Percentiles rank a stretch among this genome's conserved stretches.
Evolutionary conservation across 2,888 invertebrate genomes (phyloP).

Genomic region (Drosophila subsilvestris): DNA sequence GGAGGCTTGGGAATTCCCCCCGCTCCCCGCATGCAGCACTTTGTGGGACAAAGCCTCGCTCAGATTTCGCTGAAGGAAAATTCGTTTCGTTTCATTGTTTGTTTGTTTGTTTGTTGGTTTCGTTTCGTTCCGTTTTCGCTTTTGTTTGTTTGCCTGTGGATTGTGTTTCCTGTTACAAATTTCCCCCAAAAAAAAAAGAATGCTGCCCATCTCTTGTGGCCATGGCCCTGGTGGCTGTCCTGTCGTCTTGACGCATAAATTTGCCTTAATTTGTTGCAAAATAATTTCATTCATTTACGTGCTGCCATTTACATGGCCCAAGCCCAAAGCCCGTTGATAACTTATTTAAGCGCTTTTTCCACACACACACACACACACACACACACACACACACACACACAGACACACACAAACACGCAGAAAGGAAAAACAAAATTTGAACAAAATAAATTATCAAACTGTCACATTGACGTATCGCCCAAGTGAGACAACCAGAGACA

Average conservation of each 20-base stretch:
- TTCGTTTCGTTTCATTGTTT: conserved; percentile 56
- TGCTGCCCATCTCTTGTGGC: background rate
- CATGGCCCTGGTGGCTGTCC: conserved; percentile 7
- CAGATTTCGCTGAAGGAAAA: conserved; percentile 66
- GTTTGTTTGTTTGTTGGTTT: conserved; percentile 44
- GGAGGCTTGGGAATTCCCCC: conserved; percentile 16
- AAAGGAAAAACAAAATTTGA: conserved; percentile 64
- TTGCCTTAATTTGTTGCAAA: conserved; percentile 81
- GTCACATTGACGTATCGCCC: conserved; percentile 78
- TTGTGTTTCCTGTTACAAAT: conserved; percentile 50
- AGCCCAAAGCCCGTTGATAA: conserved; percentile 68
- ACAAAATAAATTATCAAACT: conserved; percentile 79
- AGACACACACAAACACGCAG: background rate
- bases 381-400: background rate
- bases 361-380: background rate
- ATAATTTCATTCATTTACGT: conserved; percentile 81
- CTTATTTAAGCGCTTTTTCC: conserved; percentile 73
- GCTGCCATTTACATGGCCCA: conserved; percentile 65
- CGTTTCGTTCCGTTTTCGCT: conserved; percentile 40
- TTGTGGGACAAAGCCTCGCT: conserved; percentile 62
- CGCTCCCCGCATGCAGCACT: background rate
- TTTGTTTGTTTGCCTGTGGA: conserved; percentile 51
- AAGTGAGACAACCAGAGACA: conserved; percentile 14
- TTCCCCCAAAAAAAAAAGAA: background rate
- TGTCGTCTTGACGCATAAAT: conserved; percentile 74